phyloP scores from a whole-genome alignment of 2,113 vertebrate species.

The Gavia stellata region DNA sequence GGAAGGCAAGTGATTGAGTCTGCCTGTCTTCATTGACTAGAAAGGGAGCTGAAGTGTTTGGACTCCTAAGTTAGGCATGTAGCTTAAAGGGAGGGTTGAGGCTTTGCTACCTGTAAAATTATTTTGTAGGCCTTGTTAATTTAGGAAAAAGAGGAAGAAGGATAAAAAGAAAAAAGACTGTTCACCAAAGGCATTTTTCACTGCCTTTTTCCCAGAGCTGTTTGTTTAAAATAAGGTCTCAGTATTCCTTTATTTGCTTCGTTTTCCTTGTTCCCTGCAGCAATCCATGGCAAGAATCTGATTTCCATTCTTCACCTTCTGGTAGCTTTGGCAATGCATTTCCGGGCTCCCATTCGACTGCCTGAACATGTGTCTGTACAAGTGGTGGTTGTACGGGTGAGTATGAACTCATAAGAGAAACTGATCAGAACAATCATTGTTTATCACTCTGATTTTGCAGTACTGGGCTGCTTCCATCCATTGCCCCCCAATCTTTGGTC shows the following conservation, averaged over 20 bases:
- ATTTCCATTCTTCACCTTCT: constrained; percentile 89
- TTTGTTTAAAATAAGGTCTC: background rate
- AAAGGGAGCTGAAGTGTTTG: background rate
- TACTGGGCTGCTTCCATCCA: background rate
- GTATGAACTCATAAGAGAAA: background rate
- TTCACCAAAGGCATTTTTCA: background rate
- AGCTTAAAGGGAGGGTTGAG: background rate
- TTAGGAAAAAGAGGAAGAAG: background rate
- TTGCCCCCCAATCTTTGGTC: accelerated
- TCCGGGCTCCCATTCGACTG: constrained; percentile 88
- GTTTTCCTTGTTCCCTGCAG: constrained; percentile 53
- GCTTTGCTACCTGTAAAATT: background rate
- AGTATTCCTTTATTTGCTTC: background rate
- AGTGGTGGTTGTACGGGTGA: constrained; percentile 90
- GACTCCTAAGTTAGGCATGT: background rate
- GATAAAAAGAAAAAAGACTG: background rate
- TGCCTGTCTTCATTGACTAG: background rate
- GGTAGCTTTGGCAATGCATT: constrained; percentile 89
- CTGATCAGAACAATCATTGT: background rate
- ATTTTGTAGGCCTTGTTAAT: background rate
- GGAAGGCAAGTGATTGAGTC: background rate
- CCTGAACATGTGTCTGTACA: constrained; percentile 90
- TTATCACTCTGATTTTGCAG: background rate
- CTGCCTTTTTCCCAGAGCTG: background rate
- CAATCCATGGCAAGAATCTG: constrained; percentile 92